Percentiles rank a stretch among this genome's conserved stretches.
phyloP scores from a whole-genome alignment of 2,797 vertebrate species.

The Lacerta viridis region DNA sequence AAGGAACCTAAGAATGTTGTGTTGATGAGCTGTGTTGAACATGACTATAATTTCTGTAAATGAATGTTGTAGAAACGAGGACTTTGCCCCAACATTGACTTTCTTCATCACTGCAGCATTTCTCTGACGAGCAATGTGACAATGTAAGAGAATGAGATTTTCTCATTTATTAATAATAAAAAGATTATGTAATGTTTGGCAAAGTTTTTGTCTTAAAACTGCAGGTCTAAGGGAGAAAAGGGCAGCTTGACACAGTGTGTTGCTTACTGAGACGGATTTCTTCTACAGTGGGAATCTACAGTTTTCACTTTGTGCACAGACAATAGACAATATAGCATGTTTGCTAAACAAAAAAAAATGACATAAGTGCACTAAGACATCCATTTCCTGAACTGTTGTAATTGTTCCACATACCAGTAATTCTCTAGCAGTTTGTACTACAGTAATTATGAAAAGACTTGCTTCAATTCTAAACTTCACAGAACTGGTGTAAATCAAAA shows the following conservation, averaged over 20 bases:
- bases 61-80: constrained; percentile 78
- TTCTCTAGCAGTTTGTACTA: constrained; percentile 69
- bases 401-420: constrained; percentile 59
- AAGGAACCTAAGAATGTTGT: constrained; percentile 73
- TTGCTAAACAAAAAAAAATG: constrained; percentile 59
- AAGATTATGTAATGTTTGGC: constrained; percentile 81
- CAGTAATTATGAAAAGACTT: constrained; percentile 48
- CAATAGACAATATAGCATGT: constrained; percentile 69
- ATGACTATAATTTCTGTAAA: constrained; percentile 75
- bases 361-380: constrained; percentile 74
- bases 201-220: constrained; percentile 80
- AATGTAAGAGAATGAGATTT: constrained; percentile 80
- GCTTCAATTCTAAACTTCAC: constrained; percentile 66
- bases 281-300: constrained; percentile 65
- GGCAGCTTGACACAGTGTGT: constrained; percentile 73
- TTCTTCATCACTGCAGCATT: constrained; percentile 79
- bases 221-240: constrained; percentile 66
- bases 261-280: constrained; percentile 71
- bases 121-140: constrained; percentile 81
- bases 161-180: constrained; percentile 80
- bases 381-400: constrained; percentile 67
- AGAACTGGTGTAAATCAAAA: constrained; percentile 68
- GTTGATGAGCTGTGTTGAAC: constrained; percentile 77
- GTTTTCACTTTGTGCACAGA: constrained; percentile 51
- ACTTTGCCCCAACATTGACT: constrained; percentile 75